Evolutionary conservation across 2,797 vertebrate genomes (phyloP).

Genomic region (Anisognathus igniventris): DNA sequence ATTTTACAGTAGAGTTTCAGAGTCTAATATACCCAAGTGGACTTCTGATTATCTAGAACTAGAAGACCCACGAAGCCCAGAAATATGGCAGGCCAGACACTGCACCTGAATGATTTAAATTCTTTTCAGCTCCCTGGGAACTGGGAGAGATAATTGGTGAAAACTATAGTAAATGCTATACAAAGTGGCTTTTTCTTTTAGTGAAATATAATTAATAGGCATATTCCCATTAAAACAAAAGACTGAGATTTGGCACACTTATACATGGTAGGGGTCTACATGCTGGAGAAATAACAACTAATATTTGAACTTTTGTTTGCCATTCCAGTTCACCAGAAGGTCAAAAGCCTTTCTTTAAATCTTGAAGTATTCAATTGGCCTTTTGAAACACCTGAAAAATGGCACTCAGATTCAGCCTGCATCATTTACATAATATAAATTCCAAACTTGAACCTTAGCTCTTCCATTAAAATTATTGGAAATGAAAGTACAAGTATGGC

Average conservation of each 20-base stretch:
- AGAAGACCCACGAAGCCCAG: not conserved
- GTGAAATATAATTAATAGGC: not conserved
- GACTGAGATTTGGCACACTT: not conserved
- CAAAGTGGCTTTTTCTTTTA: not conserved
- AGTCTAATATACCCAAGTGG: not conserved
- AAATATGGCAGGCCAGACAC: not conserved
- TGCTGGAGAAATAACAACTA: not conserved
- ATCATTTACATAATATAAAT: not conserved
- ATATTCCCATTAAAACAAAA: not conserved
- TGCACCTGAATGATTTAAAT: not conserved
- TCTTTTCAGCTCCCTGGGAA: not conserved
- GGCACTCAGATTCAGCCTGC: not conserved
- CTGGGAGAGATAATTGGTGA: not conserved
- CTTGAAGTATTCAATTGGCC: not conserved
- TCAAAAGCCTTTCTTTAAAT: constrained; percentile 12
- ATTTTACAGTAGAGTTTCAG: not conserved
- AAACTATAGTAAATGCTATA: not conserved
- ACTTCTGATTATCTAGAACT: not conserved
- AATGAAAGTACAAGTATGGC: not conserved
- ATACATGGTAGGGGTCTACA: not conserved
- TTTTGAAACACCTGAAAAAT: not conserved
- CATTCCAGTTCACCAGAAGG: not conserved
- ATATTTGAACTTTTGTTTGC: not conserved
- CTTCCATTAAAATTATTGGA: constrained; percentile 3
- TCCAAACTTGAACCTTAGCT: not conserved